Conservation (phyloP, 1,140 invertebrate species). For the Cydia fagiglandana region DNA sequence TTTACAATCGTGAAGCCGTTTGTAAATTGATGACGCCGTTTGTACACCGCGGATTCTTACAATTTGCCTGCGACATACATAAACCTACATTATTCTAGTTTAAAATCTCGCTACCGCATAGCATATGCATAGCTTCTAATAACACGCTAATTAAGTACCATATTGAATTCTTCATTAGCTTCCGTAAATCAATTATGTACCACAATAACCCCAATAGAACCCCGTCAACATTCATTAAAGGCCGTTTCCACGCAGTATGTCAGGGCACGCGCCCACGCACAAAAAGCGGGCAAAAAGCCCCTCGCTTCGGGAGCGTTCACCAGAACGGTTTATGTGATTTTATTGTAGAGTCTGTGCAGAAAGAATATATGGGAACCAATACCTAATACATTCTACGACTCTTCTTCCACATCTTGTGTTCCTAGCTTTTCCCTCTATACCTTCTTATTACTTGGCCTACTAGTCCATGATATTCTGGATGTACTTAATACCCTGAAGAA, state of each 20-base stretch:
- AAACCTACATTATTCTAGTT: too few relatives aligned
- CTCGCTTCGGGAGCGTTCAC: not conserved
- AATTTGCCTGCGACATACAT: too few relatives aligned
- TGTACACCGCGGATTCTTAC: too few relatives aligned
- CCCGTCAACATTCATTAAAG: not conserved
- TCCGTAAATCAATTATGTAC: not conserved
- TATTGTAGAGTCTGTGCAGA: not conserved
- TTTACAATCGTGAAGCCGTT: too few relatives aligned
- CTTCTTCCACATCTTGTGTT: too few relatives aligned
- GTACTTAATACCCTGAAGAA: too few relatives aligned
- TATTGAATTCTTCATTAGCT: not conserved
- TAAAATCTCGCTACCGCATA: not conserved
- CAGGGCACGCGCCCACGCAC: slow-evolving; percentile 8
- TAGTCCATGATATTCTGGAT: too few relatives aligned
- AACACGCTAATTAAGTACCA: slow-evolving; percentile 1
- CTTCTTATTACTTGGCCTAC: too few relatives aligned
- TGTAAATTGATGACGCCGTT: too few relatives aligned
- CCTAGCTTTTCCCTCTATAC: too few relatives aligned
- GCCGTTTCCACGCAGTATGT: not conserved
- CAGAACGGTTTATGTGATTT: not conserved
- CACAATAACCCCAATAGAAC: not conserved
- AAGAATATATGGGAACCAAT: too few relatives aligned
- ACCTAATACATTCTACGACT: too few relatives aligned
- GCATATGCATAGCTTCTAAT: not conserved
- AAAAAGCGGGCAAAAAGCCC: not conserved